Evolutionary conservation across 2,888 invertebrate genomes (phyloP).

Genomic region (Protonemura montana): DNA sequence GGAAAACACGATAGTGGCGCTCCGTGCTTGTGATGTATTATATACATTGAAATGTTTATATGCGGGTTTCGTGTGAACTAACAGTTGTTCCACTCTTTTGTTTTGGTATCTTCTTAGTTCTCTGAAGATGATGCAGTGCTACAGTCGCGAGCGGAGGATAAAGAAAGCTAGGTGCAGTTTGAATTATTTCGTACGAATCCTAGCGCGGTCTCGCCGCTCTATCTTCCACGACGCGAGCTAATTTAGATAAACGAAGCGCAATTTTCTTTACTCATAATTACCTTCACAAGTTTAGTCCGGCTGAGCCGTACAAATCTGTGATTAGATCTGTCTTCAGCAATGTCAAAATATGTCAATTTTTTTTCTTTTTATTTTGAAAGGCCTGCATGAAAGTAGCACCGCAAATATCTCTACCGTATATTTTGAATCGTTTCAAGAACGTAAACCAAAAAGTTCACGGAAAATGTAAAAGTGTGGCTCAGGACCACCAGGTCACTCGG

Average conservation of each 20-base stretch:
- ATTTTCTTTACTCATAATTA: not conserved
- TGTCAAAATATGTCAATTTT: not conserved
- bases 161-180: not conserved
- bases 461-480: not conserved
- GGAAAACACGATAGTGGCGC: slow-evolving; percentile 29
- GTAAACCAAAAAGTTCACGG: not conserved
- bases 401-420: not conserved
- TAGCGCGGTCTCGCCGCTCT: not conserved
- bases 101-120: slow-evolving; percentile 18
- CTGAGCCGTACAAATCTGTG: not conserved
- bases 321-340: not conserved
- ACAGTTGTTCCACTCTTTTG: slow-evolving; percentile 30
- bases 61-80: slow-evolving; percentile 27
- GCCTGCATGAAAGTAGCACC: not conserved
- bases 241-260: not conserved
- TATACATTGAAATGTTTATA: slow-evolving; percentile 26
- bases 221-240: not conserved
- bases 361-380: no score
- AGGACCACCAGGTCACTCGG: not conserved
- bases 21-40: slow-evolving; percentile 23
- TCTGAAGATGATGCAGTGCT: slow-evolving; percentile 16
- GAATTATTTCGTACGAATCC: not conserved
- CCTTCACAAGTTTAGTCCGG: not conserved
- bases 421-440: not conserved
- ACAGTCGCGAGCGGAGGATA: not conserved